Evolutionary conservation across 1,140 invertebrate genomes (phyloP).

Genomic region (Zaprionus kolodkinae): DNA sequence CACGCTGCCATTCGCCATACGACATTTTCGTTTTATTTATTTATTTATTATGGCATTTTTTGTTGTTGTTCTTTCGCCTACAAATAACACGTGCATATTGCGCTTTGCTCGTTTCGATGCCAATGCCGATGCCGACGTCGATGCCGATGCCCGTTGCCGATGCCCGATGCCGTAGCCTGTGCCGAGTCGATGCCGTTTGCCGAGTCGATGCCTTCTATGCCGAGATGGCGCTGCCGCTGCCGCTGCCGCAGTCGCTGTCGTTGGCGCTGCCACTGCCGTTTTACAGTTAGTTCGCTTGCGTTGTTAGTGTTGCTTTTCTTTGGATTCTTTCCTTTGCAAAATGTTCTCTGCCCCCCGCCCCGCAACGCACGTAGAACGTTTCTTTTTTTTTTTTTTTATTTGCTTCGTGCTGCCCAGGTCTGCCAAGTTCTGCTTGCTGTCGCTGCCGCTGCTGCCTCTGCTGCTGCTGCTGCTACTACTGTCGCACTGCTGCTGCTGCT

Average conservation of each 20-base stretch:
- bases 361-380: background rate
- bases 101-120: slow-evolving; percentile 45
- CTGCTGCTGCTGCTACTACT: slow-evolving; percentile 4
- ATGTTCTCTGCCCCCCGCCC: background rate
- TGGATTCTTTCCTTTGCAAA: slow-evolving; percentile 18
- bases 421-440: slow-evolving; percentile 25
- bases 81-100: slow-evolving; percentile 77
- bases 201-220: slow-evolving; percentile 6
- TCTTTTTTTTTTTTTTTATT: background rate
- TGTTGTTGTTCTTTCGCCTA: slow-evolving; percentile 42
- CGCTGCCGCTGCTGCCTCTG: slow-evolving; percentile 5
- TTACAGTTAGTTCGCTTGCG: slow-evolving; percentile 13
- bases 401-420: slow-evolving; percentile 3
- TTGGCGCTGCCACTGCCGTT: slow-evolving; percentile 9
- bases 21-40: slow-evolving; percentile 44
- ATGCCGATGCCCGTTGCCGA: slow-evolving; percentile 8
- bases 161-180: slow-evolving; percentile 23
- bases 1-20: background rate
- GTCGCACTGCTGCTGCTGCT: slow-evolving; percentile 29
- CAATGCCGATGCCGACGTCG: slow-evolving; percentile 20
- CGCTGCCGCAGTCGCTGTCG: background rate
- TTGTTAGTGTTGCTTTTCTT: slow-evolving; percentile 19
- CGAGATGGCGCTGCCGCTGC: slow-evolving; percentile 16
- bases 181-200: slow-evolving; percentile 6
- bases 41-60: slow-evolving; percentile 52